Evolutionary conservation across 2,113 vertebrate species (phyloP).

Genomic region (Apaloderma vittatum): DNA sequence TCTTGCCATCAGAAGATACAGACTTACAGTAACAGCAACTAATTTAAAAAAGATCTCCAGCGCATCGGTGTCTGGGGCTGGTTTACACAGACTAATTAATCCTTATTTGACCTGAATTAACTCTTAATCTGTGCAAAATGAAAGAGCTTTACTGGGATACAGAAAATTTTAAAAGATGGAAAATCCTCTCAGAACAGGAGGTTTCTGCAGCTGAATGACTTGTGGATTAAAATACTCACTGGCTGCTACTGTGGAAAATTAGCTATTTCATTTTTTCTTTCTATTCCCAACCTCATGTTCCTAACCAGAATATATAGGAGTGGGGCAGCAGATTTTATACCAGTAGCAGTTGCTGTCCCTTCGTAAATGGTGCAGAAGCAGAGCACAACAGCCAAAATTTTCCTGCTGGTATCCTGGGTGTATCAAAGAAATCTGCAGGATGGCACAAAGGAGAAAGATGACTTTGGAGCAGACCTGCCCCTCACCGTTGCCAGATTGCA

Average conservation of each 20-base stretch:
- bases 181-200: constrained; percentile 21
- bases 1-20: constrained; percentile 66
- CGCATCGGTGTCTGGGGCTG: constrained; percentile 62
- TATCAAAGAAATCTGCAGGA: background rate
- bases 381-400: background rate
- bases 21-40: constrained; percentile 68
- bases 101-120: constrained; percentile 80
- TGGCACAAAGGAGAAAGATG: background rate
- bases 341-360: background rate
- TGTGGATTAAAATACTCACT: constrained; percentile 36
- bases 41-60: constrained; percentile 71
- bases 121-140: constrained; percentile 75
- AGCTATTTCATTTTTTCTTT: background rate
- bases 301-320: constrained; percentile 2
- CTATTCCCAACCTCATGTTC: background rate
- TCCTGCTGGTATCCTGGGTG: background rate
- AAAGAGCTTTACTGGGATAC: constrained; percentile 60
- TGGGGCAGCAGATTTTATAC: constrained; percentile 15
- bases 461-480: background rate
- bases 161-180: constrained; percentile 36
- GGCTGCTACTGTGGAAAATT: background rate
- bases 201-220: constrained; percentile 29
- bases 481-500: background rate
- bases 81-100: constrained; percentile 79
- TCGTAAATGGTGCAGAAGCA: background rate